Base-by-base conservation (phyloP, 2,888 invertebrate genomes). In the Thysanoteuthis rhombus region DNA sequence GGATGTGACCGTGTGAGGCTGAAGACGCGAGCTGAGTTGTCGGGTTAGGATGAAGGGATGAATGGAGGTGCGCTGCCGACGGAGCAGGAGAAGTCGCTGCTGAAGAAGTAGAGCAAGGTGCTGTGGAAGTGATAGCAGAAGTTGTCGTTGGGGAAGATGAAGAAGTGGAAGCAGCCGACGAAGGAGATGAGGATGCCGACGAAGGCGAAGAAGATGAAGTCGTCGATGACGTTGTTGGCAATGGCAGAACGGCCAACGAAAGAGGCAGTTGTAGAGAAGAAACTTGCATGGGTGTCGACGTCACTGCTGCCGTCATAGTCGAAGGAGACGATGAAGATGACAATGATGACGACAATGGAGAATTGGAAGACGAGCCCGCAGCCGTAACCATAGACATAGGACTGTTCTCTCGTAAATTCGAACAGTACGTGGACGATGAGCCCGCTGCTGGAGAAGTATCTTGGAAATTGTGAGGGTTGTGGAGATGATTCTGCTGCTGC, bases 151-250 rank as follows among this genome's bases (percentile, higher is more conserved):
- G 75, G n/a, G 52, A 90, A 39, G 95, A 95, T 52, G 94, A 94
- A 38, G 94, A 94, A 89, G 94, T 95, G 58, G 95, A 95, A 52
- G n/a, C n/a, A n/a, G n/a, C n/a, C n/a, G n/a, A n/a, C n/a, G 95
- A 94, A 42, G 94, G 94, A 47, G 95, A 95, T 19, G 94, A 94
- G 92, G 94, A 94, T 92, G 92, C 94, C 42, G 94, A 94, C 39
- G 93, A 93, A 90, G 94, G 94, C 58, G 94, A 94, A 39, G 94
- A 94, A 28, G 94, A 95, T 25, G 89, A 92, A 38, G 94, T 94
- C 52, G 95, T 94, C 38, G 94, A 93, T 32, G 95, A 95, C 91
- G 94, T 94, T 52, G 95, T 95, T 93, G 93, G 94, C 89, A 94
- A 94, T 89, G 94, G 94, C 92, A 94, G 94, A 90, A 93, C 93